Evolutionary conservation across 2,113 vertebrate species (phyloP).

Genomic region (Notarius quadriscutis): DNA sequence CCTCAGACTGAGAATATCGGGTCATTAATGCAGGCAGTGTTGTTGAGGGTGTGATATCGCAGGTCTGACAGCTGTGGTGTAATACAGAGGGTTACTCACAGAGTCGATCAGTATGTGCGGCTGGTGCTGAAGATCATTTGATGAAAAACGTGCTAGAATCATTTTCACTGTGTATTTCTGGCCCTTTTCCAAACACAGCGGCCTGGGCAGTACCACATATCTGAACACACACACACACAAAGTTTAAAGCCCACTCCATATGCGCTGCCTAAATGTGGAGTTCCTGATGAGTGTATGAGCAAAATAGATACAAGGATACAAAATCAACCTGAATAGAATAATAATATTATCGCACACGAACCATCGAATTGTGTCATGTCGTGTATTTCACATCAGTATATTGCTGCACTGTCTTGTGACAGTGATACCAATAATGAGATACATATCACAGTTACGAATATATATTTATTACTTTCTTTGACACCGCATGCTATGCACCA

Average conservation of each 20-base stretch:
- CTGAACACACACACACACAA: slow-evolving; percentile 63
- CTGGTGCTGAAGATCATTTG: slow-evolving; percentile 70
- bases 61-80: not conserved
- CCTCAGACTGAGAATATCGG: not conserved
- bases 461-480: too few species aligned
- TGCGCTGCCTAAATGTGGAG: too few species aligned
- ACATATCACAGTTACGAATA: too few species aligned
- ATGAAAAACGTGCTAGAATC: slow-evolving; percentile 83
- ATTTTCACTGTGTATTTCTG: slow-evolving; percentile 88
- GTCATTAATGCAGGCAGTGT: not conserved
- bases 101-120: slow-evolving; percentile 93
- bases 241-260: not conserved
- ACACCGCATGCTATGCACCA: too few species aligned
- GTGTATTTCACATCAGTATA: too few species aligned
- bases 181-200: slow-evolving; percentile 89
- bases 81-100: slow-evolving; percentile 68
- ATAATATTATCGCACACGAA: too few species aligned
- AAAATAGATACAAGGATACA: too few species aligned
- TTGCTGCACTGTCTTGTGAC: too few species aligned
- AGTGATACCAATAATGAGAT: too few species aligned
- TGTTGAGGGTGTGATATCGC: not conserved
- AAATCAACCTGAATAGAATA: too few species aligned
- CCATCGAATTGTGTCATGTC: too few species aligned
- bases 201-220: slow-evolving; percentile 79
- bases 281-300: too few species aligned